Base-by-base conservation (phyloP, 2,888 invertebrate species). In the Atethmia centrago region DNA sequence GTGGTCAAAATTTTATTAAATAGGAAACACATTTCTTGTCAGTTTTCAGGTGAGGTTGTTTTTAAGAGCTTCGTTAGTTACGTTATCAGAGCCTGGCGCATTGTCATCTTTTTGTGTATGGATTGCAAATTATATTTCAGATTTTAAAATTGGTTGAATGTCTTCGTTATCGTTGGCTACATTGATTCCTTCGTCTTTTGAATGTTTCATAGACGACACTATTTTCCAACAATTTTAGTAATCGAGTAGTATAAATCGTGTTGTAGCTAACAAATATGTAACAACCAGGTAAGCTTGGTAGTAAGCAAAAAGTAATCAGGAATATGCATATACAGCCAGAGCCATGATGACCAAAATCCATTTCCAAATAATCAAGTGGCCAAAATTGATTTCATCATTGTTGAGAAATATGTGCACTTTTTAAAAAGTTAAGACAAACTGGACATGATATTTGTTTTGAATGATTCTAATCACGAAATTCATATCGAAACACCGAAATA, bases 201-300 rank as follows among this genome's bases (percentile, higher is more conserved):
- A 14, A 49, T 19, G n/a, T 72, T 81, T 74, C 82, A 81, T 21
- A 70, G 42, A 25, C 28, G 16, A 74, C n/a, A n/a, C 70, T 64
- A 45, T 64, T 47, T 67, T 64, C 64, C 25, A 81, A 47, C 3
- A 82, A 14, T 12, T 63, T 63, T 42, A 78, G 31, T 7, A 55
- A 12, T 19, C 72, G 31, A n/a, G 31, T 64, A 0, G 61, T 42
- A 55, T 78, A 58, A 40, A 78, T 28, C 12, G 42, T 49, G 51
- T 71, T 58, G 1, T 31, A 21, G 5, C 2, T 16, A 14, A 28
- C 0, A 25, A n/a, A 40, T 3, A 65, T 7, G 8, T 12, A 47
- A 49, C 1, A 1, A 12, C 16, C 40, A 65, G 28, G 12, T 7
- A 65, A 21, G 10, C 2, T 21, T 12, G n/a, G n/a, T n/a, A n/a